Evolutionary conservation across 1,140 invertebrate species (phyloP).

Genomic region (Littorina saxatilis): DNA sequence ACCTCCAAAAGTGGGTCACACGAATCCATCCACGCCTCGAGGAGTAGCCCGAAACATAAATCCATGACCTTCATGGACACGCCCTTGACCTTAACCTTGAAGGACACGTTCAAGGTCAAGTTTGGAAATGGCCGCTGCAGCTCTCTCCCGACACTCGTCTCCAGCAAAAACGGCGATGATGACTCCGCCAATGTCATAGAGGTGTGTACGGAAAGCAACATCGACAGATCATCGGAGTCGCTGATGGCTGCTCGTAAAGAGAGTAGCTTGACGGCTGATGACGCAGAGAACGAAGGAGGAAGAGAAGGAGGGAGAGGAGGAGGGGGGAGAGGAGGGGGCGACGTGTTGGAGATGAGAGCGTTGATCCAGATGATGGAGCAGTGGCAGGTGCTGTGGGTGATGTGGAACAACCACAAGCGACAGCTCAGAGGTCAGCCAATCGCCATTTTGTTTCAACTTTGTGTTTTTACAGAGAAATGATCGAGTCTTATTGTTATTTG

Average conservation of each 20-base stretch:
- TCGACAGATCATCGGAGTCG: neutral
- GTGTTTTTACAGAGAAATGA: too few relatives aligned
- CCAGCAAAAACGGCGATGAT: neutral
- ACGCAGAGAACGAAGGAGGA: neutral
- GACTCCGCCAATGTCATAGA: neutral
- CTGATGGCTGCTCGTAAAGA: neutral
- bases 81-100: too few relatives aligned
- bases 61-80: too few relatives aligned
- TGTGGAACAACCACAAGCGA: conserved; percentile 24
- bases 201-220: neutral
- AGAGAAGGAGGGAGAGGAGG: neutral
- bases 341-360: neutral
- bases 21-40: too few relatives aligned
- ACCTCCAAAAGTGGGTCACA: too few relatives aligned
- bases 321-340: neutral
- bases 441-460: too few relatives aligned
- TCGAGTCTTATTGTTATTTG: too few relatives aligned
- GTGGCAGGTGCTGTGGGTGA: neutral
- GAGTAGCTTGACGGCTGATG: neutral
- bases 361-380: conserved; percentile 6
- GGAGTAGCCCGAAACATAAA: too few relatives aligned
- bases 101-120: too few relatives aligned
- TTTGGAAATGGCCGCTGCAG: too few relatives aligned
- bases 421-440: conserved; percentile 18
- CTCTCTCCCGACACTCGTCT: neutral